Percentiles rank a stretch among this genome's conserved stretches.
These are phyloP conservation scores for Oscheius sp. DNA, from an alignment of 2,888 invertebrate genomes.

Conservation along the genomic window DNA sequence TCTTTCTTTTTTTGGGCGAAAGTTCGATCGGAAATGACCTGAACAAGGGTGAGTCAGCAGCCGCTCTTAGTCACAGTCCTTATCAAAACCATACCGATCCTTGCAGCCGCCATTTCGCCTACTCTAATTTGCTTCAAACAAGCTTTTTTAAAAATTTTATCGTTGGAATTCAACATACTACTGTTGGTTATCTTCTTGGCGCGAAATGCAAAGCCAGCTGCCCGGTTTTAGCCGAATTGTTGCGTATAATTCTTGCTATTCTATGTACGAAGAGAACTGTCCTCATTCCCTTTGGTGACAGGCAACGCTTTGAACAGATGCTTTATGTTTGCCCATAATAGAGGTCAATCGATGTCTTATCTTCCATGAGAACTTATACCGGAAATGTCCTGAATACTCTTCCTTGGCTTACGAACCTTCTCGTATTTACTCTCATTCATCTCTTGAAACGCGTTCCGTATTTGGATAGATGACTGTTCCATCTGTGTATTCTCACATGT, in stretches of 20 bases:
- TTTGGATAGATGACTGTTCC: constrained; percentile 20
- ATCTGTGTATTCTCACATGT: constrained; percentile 3
- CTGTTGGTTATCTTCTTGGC: neutral
- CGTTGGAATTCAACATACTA: neutral
- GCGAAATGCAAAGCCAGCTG: constrained; percentile 8
- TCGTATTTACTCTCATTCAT: constrained; percentile 9
- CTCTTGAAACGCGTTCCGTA: constrained; percentile 24
- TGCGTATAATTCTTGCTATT: too few relatives aligned
- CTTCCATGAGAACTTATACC: neutral
- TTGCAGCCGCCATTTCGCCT: neutral
- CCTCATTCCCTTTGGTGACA: too few relatives aligned
- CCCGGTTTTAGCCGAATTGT: neutral
- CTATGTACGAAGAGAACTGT: too few relatives aligned
- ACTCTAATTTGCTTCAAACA: neutral
- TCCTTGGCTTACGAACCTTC: neutral
- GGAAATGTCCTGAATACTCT: neutral
- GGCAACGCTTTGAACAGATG: neutral
- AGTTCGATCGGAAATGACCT: neutral
- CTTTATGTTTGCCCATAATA: neutral
- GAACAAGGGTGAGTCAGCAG: neutral
- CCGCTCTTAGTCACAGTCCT: constrained; percentile 14
- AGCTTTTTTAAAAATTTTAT: neutral
- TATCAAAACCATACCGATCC: constrained; percentile 14
- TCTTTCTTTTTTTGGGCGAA: neutral
- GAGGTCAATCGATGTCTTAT: constrained; percentile 12